These are phyloP conservation scores for Typhlomys cinereus DNA, from an alignment of 2,113 vertebrate genomes.

Conservation along the genomic window DNA sequence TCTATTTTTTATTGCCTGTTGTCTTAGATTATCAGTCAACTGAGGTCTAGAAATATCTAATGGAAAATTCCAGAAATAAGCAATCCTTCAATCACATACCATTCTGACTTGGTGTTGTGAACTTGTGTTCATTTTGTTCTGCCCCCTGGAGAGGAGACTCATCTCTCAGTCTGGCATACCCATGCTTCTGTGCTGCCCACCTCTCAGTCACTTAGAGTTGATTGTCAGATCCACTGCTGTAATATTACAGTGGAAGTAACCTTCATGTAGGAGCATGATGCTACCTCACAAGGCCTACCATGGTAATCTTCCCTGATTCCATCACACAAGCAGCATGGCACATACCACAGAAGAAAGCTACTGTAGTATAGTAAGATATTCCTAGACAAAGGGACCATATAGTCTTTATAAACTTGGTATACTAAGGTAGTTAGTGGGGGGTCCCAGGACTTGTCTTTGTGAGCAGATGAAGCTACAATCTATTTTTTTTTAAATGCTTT, in stretches of 20 bases:
- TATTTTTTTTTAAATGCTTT: neutral
- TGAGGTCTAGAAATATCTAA: neutral
- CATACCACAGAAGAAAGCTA: too few relatives aligned
- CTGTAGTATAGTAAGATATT: neutral
- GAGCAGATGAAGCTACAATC: too few relatives aligned
- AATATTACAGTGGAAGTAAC: too few relatives aligned
- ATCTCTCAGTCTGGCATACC: too few relatives aligned
- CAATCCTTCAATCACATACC: neutral
- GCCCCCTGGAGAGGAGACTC: too few relatives aligned
- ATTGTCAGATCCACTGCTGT: neutral
- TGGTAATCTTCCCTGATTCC: neutral
- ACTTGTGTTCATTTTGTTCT: neutral
- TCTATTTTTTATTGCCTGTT: neutral
- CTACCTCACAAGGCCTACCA: too few relatives aligned
- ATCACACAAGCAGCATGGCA: neutral
- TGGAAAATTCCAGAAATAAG: neutral
- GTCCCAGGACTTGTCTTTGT: neutral
- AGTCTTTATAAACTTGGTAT: neutral
- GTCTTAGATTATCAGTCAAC: neutral
- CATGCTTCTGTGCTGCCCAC: too few relatives aligned
- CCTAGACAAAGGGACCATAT: neutral
- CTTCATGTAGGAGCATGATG: neutral
- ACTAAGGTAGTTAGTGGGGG: neutral
- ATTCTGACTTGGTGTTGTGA: neutral
- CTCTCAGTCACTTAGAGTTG: too few relatives aligned